These are phyloP conservation scores for Omphaloscelis lunosa DNA, from an alignment of 2,888 invertebrate species.

Conservation along the genomic window DNA sequence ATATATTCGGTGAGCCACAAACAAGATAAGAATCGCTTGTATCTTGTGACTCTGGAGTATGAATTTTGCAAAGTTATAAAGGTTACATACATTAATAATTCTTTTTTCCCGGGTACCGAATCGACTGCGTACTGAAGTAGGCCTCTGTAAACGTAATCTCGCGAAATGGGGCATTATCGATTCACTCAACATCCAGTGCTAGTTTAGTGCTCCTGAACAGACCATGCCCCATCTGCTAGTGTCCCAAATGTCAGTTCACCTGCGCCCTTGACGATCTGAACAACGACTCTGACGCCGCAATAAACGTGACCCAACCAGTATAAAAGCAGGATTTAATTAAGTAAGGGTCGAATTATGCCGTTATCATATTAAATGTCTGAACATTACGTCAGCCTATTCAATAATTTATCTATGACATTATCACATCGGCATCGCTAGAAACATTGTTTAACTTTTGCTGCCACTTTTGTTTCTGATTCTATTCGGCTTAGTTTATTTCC, in stretches of 20 bases:
- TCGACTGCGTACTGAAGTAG: too few relatives aligned
- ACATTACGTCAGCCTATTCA: neutral
- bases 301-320: too few relatives aligned
- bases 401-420: neutral
- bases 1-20: too few relatives aligned
- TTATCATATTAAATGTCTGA: neutral
- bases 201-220: neutral
- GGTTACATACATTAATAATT: neutral
- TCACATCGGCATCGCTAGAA: neutral
- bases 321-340: too few relatives aligned
- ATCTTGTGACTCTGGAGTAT: too few relatives aligned
- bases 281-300: too few relatives aligned
- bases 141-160: neutral
- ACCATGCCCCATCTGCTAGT: neutral
- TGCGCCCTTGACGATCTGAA: neutral
- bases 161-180: neutral
- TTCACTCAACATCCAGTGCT: neutral
- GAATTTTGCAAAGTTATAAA: too few relatives aligned
- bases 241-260: neutral
- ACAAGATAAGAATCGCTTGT: too few relatives aligned
- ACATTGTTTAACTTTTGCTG: neutral
- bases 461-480: neutral
- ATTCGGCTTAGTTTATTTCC: neutral
- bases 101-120: too few relatives aligned
- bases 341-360: too few relatives aligned